Base-by-base conservation (phyloP, 2,888 invertebrate genomes). In the Pollenia griseotomentosa region DNA sequence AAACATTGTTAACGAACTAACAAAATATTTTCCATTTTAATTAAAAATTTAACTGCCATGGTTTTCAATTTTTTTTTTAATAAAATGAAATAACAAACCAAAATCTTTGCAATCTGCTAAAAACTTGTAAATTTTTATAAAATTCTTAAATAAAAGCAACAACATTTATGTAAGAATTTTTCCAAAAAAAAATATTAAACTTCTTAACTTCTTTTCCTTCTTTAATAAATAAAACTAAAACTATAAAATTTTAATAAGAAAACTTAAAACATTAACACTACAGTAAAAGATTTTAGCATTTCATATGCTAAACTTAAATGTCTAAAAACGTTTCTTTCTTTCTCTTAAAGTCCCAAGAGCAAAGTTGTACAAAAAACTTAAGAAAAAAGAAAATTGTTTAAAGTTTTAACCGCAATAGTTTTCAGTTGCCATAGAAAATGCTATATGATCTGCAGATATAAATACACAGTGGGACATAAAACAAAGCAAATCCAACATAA, bases 231-330 rank as follows among this genome's bases (percentile, higher is more conserved):
- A 55, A 71, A 61, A 63, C 10, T 61, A n/a, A 74, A 79, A 55
- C 46, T 55, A 84, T 80, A 84, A 80, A 61, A 84, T 70, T 79
- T 84, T 78, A 79, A 51, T 75, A 80, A 75, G 57, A 81, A 65
- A 85, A 77, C 75, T 85, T 77, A 59, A 57, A 71, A 55, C 55
- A 80, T 74, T 80, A 70, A 80, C 68, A 77, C 51, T 59, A 63
- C 71, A 80, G 8, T n/a, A 57, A 68, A 68, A 55, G 46, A 61
- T 74, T 74, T 59, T 61, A 12, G 11, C 23, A 48, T 42, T 12
- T 23, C 75, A 51, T 55, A 19, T 42, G n/a, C n/a, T 61, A 73
- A 66, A 66, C 40, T 65, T 40, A 14, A 55, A 65, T 73, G 23
- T 65, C 40, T 5, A 57, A 71, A 63, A 46, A 46, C 63, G 12